phyloP scores from a whole-genome alignment of 2,888 invertebrate species.

The Drosophila kokeensis region DNA sequence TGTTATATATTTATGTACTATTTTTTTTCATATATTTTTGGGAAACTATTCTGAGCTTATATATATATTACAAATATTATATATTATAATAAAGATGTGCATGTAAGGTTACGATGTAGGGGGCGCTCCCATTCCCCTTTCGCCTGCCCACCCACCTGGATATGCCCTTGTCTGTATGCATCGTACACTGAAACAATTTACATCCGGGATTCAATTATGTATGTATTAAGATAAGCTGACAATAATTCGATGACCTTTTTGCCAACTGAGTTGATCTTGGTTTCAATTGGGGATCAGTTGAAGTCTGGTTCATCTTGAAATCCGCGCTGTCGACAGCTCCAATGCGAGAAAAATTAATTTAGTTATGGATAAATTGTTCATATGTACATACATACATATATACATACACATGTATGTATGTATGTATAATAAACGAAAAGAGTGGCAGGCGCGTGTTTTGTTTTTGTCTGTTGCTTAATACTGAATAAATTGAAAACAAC shows the following conservation, averaged over 20 bases:
- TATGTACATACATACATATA: slow-evolving; percentile 6
- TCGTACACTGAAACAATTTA: slow-evolving; percentile 24
- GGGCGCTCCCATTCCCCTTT: neutral
- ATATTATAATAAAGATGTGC: too few species aligned
- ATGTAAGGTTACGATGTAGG: too few species aligned
- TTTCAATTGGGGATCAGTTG: slow-evolving; percentile 38
- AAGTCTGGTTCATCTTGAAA: slow-evolving; percentile 31
- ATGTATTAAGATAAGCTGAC: slow-evolving; percentile 20
- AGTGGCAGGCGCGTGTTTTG: slow-evolving; percentile 29
- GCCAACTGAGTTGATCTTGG: slow-evolving; percentile 52
- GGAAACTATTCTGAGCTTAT: neutral
- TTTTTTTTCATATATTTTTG: neutral
- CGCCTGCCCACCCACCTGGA: neutral
- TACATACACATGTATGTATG: slow-evolving; percentile 1
- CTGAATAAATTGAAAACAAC: slow-evolving; percentile 40
- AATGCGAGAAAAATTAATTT: slow-evolving; percentile 53
- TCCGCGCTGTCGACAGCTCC: slow-evolving; percentile 15
- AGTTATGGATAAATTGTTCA: slow-evolving; percentile 42
- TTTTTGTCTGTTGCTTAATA: slow-evolving; percentile 41
- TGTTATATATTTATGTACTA: neutral
- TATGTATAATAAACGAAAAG: slow-evolving; percentile 39
- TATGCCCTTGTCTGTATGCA: neutral
- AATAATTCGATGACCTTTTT: slow-evolving; percentile 44
- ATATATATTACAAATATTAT: neutral
- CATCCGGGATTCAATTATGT: slow-evolving; percentile 27